phyloP scores from a whole-genome alignment of 2,113 vertebrate genomes.

The Felis chaus region DNA sequence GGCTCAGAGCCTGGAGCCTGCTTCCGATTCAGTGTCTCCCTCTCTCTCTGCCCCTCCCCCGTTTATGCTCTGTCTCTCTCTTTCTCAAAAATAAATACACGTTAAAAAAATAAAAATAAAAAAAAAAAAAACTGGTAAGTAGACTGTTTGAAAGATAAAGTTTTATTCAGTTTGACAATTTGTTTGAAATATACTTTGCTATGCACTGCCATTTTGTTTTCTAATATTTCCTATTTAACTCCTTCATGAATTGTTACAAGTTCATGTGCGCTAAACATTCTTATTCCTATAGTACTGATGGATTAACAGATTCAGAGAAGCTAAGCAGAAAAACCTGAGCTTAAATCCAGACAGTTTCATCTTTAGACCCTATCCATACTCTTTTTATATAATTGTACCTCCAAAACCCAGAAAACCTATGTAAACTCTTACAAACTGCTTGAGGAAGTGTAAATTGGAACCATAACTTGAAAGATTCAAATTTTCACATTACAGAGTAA shows the following conservation, averaged over 20 bases:
- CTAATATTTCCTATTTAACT: constrained; percentile 27
- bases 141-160: background rate
- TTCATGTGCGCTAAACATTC: background rate
- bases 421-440: background rate
- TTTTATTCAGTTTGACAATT: background rate
- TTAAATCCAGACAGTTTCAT: background rate
- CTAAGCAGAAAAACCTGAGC: background rate
- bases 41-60: no score
- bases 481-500: constrained; percentile 28
- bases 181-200: background rate
- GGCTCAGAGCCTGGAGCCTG: no score
- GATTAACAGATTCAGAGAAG: background rate
- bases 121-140: background rate
- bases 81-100: no score
- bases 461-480: background rate
- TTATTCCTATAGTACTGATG: background rate
- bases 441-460: background rate
- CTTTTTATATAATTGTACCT: background rate
- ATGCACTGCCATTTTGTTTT: constrained; percentile 28
- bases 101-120: no score
- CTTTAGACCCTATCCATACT: background rate
- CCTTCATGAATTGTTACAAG: background rate
- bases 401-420: constrained; percentile 25
- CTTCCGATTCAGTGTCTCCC: no score
- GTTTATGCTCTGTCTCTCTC: no score